A percentile compares a stretch with the other conserved stretches of the same genome.
These are phyloP conservation scores for Geopemphigus sp. DNA, from an alignment of 1,140 invertebrate species.

Conservation along the genomic window DNA sequence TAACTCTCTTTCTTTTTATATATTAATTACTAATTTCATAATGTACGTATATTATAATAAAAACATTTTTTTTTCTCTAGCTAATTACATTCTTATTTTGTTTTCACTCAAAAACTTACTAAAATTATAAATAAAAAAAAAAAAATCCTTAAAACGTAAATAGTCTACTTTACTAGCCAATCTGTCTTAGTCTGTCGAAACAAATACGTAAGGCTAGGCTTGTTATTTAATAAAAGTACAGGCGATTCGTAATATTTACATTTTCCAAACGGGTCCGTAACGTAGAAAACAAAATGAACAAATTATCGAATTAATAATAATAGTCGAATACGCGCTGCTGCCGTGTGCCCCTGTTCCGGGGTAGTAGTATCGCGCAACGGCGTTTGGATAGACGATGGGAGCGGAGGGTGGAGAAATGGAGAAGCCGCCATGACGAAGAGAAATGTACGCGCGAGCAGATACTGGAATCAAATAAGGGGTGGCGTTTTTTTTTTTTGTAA, in stretches of 20 bases:
- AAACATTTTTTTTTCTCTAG: background rate
- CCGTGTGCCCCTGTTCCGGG: no score
- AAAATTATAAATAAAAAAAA: constrained; percentile 32
- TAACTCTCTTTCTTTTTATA: constrained; percentile 30
- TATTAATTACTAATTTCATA: constrained; percentile 38
- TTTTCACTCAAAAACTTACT: constrained; percentile 23
- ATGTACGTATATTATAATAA: constrained; percentile 16
- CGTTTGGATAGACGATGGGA: no score
- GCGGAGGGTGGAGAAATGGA: no score
- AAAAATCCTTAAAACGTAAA: constrained; percentile 34
- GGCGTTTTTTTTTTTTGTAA: no score
- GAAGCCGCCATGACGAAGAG: no score
- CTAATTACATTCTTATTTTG: constrained; percentile 17
- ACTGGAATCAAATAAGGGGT: no score
- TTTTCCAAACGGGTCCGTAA: constrained; percentile 31
- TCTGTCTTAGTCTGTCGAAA: constrained; percentile 5
- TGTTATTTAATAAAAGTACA: constrained; percentile 36
- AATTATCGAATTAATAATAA: no score
- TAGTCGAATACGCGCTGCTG: no score
- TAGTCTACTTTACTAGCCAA: constrained; percentile 27
- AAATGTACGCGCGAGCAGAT: no score
- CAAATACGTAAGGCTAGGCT: no score
- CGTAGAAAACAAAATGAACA: constrained; percentile 31
- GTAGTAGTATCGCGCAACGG: no score
- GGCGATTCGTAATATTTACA: constrained; percentile 32